phyloP scores from a whole-genome alignment of 2,797 vertebrate species.

The Ambastaia sidthimunki region DNA sequence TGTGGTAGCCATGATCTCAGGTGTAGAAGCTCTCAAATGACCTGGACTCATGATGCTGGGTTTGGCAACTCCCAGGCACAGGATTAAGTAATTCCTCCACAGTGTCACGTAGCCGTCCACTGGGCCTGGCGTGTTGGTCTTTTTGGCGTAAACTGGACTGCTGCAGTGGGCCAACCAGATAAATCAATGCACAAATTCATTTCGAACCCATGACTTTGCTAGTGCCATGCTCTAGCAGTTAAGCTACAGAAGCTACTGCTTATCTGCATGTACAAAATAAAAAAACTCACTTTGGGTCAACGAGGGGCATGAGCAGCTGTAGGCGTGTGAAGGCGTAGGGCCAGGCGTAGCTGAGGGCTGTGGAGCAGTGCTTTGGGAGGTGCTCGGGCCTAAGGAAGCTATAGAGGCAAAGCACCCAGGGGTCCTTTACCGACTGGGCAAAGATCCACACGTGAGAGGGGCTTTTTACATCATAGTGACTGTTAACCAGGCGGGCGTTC shows the following conservation, averaged over 20 bases:
- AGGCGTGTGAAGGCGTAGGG: conserved; percentile 95
- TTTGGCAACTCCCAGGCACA: conserved; percentile 97
- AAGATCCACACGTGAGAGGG: conserved; percentile 99
- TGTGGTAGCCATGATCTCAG: conserved; percentile 96
- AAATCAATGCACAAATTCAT: background rate
- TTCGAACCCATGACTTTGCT: background rate
- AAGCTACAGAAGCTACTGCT: background rate
- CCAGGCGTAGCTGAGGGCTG: conserved; percentile 96
- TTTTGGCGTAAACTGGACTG: conserved; percentile 97
- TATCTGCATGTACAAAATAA: background rate
- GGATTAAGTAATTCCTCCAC: conserved; percentile 98
- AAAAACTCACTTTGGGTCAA: conserved; percentile 91
- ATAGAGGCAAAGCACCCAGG: conserved; percentile 97
- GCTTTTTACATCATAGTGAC: conserved; percentile 96
- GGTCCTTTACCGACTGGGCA: conserved; percentile 95
- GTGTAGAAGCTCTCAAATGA: conserved; percentile 93
- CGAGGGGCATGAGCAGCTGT: conserved; percentile 92
- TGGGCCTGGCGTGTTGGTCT: conserved; percentile 89
- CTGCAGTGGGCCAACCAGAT: conserved; percentile 65
- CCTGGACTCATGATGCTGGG: conserved; percentile 99
- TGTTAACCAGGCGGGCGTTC: conserved; percentile 95
- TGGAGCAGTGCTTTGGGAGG: conserved; percentile 94
- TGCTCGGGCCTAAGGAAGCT: conserved; percentile 96
- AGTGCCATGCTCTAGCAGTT: background rate
- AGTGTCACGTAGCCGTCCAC: conserved; percentile 92